A percentile compares a stretch with the other conserved stretches of the same genome.
Evolutionary conservation across 2,797 vertebrate genomes (phyloP).

Genomic region (Pipistrellus kuhlii): DNA sequence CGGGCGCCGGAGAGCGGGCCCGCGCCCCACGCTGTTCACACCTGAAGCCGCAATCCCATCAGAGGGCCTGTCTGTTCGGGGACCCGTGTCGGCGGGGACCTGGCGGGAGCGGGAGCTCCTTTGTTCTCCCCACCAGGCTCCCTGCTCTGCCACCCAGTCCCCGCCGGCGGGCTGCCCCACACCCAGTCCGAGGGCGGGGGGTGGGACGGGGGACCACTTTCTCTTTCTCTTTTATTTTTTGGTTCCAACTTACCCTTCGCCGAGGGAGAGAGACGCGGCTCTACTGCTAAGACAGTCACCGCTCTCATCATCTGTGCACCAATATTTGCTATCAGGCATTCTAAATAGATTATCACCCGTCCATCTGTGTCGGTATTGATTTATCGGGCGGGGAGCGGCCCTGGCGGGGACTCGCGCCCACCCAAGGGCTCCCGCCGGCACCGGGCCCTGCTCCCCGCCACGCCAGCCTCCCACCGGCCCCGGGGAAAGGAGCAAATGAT

Average conservation of each 20-base stretch:
- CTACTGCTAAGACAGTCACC: conserved; percentile 94
- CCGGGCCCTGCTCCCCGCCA: conserved; percentile 94
- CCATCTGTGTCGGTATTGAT: conserved; percentile 99
- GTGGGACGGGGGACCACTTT: conserved; percentile 79
- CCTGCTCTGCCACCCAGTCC: conserved; percentile 89
- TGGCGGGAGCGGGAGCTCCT: conserved; percentile 91
- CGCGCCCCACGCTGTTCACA: conserved; percentile 92
- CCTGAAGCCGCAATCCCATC: conserved; percentile 95
- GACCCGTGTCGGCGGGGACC: conserved; percentile 86
- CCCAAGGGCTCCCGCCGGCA: conserved; percentile 95
- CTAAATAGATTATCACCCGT: conserved; percentile 99
- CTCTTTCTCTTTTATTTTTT: too few species aligned
- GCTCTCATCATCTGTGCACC: conserved; percentile 99
- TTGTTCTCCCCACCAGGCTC: conserved; percentile 91
- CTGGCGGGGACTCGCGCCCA: conserved; percentile 92
- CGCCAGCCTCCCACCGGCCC: conserved; percentile 90
- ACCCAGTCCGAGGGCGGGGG: conserved; percentile 82
- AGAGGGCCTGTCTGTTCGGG: conserved; percentile 95
- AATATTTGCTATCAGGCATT: conserved; percentile 99
- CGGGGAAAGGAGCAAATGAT: conserved; percentile 91
- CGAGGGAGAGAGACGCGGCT: conserved; percentile 86
- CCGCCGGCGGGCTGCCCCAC: conserved; percentile 87
- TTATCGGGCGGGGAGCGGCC: conserved; percentile 99
- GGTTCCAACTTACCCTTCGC: conserved; percentile 89
- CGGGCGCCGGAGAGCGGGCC: conserved; percentile 89